Evolutionary conservation across 2,888 invertebrate genomes (phyloP), one percentile per base, ranked within the genome.

Genomic region (Caenorhabditis macrosperma): DNA sequence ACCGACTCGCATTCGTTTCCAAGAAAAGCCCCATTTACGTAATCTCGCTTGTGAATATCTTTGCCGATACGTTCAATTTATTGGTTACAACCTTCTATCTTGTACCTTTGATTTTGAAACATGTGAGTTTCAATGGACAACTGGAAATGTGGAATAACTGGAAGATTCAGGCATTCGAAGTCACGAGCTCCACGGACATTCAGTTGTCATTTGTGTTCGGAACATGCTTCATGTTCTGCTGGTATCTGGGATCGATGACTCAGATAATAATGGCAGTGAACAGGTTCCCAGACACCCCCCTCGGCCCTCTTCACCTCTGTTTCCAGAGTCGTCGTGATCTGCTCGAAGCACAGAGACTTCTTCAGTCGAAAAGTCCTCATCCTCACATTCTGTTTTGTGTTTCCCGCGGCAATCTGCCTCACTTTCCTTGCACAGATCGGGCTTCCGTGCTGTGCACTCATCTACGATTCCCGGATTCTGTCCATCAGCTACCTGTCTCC

Each of bases 261-360:
- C 77, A 81, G 24, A 81, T 81, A 54, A 61, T 81, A n/a, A 66
- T 72, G 33, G 59, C 69, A 10, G 44, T 75, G 6, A 77, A 71
- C n/a, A 57, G 67, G 61, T 54, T 9, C 50, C 4, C 22, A 4
- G 9, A 38, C 3, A 12, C 38, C 7, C 12, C 12, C 7, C 9
- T 15, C 15, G 9, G 38, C 5, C 15, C 38, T 38, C 12, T 3
- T 15, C 38, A 12, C 28, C n/a, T 2, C 2, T 54, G 30, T 33
- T 55, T 33, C 17, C 46, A 61, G 74, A 38, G 9, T 66, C 9
- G 74, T 74, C 1, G 63, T 74, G 12, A 66, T 75, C 22, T 66
- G 66, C n/a, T 60, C 46, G 38, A 48, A 50, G 20, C 24, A 44
- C 30, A 38, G 44, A 24, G 74, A 59, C 50, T 38, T 52, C 41